Evolutionary conservation across 2,888 invertebrate genomes (phyloP), one percentile per base, ranked within the genome.

Genomic region (Falcaria lacertinaria): DNA sequence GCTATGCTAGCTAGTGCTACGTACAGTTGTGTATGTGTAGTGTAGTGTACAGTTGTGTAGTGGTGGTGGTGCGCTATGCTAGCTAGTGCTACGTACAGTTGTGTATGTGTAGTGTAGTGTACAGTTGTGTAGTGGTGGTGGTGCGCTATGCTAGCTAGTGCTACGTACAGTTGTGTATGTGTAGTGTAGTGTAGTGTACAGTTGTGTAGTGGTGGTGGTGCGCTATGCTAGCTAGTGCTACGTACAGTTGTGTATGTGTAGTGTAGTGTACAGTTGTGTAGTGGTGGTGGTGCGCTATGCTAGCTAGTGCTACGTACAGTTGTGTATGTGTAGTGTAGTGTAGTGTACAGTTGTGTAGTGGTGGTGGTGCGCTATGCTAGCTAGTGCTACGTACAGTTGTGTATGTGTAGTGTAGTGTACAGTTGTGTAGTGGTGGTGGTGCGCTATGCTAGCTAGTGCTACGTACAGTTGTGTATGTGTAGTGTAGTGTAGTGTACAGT

Each of bases 351-450:
- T 1, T 7, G 28, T 7, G 8, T 11, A 28, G 28, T 8, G 28
- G 28, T 28, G 8, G 25, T 5, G 25, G 25, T 19, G 28, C 28
- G 28, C n/a, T n/a, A n/a, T n/a, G 28, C 11, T 1, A 11, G 28
- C 25, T 25, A 28, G 7, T 11, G 28, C 28, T 50, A 52, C 57
- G 54, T 54, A 51, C 52, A 53, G 51, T 64, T 69, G 50, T 64
- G 64, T 34, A 67, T 59, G 39, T 36, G 36, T 22, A 40, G 33
- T 34, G 33, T 22, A 40, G 44, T 36, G 36, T 22, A 40, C 36
- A 34, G 33, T 22, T 40, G 44, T 22, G 40, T 33, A 17, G 32
- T 13, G 19, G 19, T 14, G 11, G 34, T 16, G 16, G 17, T 13
- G 16, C 34, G 11, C n/a, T n/a, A n/a, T n/a, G 15, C 11, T 8